These are phyloP conservation scores for Drosophila setifemur DNA, from an alignment of 1,140 invertebrate species.

Conservation along the genomic window DNA sequence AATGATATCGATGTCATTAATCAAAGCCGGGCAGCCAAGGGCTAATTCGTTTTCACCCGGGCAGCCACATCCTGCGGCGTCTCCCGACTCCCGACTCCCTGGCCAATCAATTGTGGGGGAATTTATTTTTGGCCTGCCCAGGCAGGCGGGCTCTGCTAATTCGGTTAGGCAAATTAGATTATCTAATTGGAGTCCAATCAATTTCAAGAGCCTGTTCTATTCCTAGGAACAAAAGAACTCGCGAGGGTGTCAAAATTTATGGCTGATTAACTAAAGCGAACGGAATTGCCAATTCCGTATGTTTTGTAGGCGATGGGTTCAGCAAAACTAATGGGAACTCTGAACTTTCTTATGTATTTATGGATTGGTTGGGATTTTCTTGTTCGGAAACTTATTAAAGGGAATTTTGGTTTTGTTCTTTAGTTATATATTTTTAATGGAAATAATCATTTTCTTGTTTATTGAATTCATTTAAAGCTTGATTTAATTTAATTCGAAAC, in stretches of 20 bases:
- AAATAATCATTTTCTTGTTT: too few relatives aligned
- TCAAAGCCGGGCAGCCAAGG: conserved; percentile 50
- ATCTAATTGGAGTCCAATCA: conserved; percentile 76
- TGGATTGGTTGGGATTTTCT: background rate
- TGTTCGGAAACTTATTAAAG: background rate
- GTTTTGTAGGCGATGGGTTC: conserved; percentile 8
- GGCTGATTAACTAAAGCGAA: conserved; percentile 24
- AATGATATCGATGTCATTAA: conserved; percentile 62
- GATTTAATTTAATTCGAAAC: background rate
- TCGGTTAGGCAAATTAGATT: conserved; percentile 73
- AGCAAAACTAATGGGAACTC: background rate
- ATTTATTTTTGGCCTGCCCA: conserved; percentile 57
- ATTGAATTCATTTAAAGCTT: background rate
- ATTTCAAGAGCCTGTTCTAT: conserved; percentile 59
- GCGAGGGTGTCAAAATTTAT: conserved; percentile 38
- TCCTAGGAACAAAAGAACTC: conserved; percentile 47
- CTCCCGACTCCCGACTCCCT: background rate
- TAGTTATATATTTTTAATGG: too few relatives aligned
- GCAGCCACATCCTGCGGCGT: conserved; percentile 35
- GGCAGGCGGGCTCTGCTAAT: conserved; percentile 43
- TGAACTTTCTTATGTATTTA: background rate
- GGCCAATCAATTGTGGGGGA: conserved; percentile 19
- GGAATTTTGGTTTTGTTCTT: too few relatives aligned
- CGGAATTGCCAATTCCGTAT: background rate
- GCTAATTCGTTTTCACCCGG: conserved; percentile 83